Evolutionary conservation across 2,113 vertebrate genomes (phyloP).

Genomic region (Indicator indicator): DNA sequence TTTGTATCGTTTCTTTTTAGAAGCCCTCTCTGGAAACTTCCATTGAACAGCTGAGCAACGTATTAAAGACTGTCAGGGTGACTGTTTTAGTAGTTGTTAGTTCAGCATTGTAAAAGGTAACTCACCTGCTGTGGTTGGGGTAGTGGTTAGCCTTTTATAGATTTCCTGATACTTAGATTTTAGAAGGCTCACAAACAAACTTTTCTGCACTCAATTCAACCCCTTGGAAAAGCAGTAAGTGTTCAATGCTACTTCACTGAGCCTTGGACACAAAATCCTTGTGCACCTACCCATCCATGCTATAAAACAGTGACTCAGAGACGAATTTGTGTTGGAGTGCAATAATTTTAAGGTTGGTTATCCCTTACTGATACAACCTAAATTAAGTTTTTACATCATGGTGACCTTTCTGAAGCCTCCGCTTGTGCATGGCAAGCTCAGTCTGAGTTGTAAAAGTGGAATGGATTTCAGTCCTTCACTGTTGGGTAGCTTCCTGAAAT

Average conservation of each 20-base stretch:
- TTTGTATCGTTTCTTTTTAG: neutral
- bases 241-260: rapidly evolving
- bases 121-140: neutral
- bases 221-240: neutral
- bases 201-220: neutral
- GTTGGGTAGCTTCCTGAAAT: neutral
- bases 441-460: neutral
- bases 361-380: neutral
- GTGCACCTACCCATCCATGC: rapidly evolving
- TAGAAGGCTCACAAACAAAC: neutral
- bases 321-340: neutral
- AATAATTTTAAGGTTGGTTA: neutral
- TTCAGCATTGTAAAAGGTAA: neutral
- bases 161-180: neutral
- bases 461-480: neutral
- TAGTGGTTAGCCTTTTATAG: neutral
- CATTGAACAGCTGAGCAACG: neutral
- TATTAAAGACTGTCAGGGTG: neutral
- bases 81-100: neutral
- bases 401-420: neutral
- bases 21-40: neutral
- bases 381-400: neutral
- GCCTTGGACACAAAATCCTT: neutral
- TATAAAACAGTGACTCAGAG: neutral
- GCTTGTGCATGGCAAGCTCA: neutral